A percentile compares a stretch with the other conserved stretches of the same genome.
Conservation (phyloP, 2,113 vertebrate species). For the Rhegmatorhina hoffmannsi region DNA sequence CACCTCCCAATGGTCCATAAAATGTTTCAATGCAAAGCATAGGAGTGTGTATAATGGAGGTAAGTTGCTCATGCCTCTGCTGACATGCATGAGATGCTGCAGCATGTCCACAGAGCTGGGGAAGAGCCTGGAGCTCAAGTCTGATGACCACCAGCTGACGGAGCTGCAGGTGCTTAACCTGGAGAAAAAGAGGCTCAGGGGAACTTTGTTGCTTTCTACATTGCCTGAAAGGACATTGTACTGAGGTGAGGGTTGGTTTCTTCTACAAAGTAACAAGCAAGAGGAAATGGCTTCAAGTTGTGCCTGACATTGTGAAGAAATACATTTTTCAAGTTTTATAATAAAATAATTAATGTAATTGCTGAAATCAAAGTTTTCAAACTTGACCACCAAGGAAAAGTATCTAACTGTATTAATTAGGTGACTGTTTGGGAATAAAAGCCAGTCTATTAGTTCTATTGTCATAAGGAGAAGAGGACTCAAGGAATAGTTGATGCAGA, state of each 20-base stretch:
- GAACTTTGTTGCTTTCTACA: not conserved
- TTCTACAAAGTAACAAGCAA: not conserved
- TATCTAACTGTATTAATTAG: not conserved
- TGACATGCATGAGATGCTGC: not conserved
- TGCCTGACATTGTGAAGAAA: not conserved
- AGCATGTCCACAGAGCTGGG: not conserved
- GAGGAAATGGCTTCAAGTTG: not conserved
- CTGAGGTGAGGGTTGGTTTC: not conserved
- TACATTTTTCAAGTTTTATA: not conserved
- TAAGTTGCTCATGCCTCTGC: not conserved
- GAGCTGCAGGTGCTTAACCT: not conserved
- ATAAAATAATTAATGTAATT: not conserved
- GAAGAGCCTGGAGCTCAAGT: not conserved
- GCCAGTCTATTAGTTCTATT: not conserved
- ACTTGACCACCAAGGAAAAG: not conserved
- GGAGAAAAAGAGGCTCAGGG: not conserved
- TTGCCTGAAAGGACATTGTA: not conserved
- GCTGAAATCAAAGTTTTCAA: not conserved
- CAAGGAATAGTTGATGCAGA: not conserved
- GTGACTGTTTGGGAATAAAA: not conserved
- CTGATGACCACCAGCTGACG: not conserved
- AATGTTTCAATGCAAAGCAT: not conserved
- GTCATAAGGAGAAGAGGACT: not conserved
- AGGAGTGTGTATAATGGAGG: not conserved
- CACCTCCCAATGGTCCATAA: not conserved